Evolutionary conservation across 1,140 invertebrate species (phyloP).

Genomic region (Caenorhabditis latens): DNA sequence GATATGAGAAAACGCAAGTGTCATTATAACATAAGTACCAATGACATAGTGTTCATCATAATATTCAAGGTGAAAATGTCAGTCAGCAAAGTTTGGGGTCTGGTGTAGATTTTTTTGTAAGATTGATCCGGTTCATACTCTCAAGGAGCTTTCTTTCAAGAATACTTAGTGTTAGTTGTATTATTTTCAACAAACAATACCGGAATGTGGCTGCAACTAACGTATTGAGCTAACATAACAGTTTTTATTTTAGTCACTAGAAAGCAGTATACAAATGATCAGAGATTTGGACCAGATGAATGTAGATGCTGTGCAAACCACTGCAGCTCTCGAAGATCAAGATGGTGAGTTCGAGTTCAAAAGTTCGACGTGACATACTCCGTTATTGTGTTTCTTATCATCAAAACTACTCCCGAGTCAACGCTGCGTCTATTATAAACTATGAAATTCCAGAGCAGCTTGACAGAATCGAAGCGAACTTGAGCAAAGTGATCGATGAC

Average conservation of each 20-base stretch:
- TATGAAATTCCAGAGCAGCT: constrained; percentile 56
- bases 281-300: constrained; percentile 53
- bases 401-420: background rate
- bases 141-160: no score
- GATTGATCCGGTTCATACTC: no score
- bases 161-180: no score
- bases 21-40: no score
- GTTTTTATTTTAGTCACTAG: constrained; percentile 13
- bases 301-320: constrained; percentile 56
- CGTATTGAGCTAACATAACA: no score
- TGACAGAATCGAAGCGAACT: constrained; percentile 55
- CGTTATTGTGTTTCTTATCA: background rate
- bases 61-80: no score
- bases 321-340: constrained; percentile 62
- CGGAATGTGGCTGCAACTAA: no score
- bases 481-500: constrained; percentile 50
- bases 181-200: no score
- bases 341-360: constrained; percentile 36
- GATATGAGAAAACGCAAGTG: background rate
- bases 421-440: background rate
- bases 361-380: background rate
- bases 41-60: no score
- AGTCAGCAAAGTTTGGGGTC: no score
- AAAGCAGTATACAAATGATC: constrained; percentile 57
- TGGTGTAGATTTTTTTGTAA: no score